Percentiles rank a stretch among this genome's conserved stretches.
phyloP scores from a whole-genome alignment of 2,113 vertebrate species.

The Carassius gibelio region DNA sequence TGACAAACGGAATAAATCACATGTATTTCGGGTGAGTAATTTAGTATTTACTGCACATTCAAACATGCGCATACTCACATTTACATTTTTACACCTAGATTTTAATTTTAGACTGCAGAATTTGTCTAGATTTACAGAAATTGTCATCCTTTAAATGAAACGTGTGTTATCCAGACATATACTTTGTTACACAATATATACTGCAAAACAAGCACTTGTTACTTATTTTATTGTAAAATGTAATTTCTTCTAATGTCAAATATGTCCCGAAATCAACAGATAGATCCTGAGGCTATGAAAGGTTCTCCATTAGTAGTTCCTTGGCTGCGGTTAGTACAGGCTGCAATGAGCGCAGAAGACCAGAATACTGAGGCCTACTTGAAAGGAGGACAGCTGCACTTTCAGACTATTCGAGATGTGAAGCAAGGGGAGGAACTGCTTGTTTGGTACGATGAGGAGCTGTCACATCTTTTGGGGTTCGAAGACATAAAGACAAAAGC shows the following conservation, averaged over 20 bases:
- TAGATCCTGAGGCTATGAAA: slow-evolving; percentile 80
- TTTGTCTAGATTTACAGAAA: neutral
- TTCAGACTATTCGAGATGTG: slow-evolving; percentile 78
- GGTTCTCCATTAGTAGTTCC: slow-evolving; percentile 78
- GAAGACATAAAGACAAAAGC: slow-evolving; percentile 72
- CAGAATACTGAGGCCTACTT: slow-evolving; percentile 89
- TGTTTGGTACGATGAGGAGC: slow-evolving; percentile 86
- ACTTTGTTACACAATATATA: neutral
- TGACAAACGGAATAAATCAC: too few species aligned
- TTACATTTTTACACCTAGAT: too few species aligned
- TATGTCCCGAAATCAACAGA: slow-evolving; percentile 67
- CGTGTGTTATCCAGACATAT: neutral
- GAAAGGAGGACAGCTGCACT: slow-evolving; percentile 86
- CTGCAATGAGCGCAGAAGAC: slow-evolving; percentile 81
- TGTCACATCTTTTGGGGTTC: slow-evolving; percentile 83
- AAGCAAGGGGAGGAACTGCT: slow-evolving; percentile 83
- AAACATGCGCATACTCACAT: too few species aligned
- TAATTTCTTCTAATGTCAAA: neutral
- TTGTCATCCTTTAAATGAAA: neutral
- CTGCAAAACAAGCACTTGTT: too few species aligned
- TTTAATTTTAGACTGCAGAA: too few species aligned
- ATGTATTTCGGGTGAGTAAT: too few species aligned
- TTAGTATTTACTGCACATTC: too few species aligned
- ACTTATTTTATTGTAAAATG: neutral
- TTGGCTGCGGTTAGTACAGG: slow-evolving; percentile 86